phyloP scores from a whole-genome alignment of 2,113 vertebrate species.

The Columba janthina region DNA sequence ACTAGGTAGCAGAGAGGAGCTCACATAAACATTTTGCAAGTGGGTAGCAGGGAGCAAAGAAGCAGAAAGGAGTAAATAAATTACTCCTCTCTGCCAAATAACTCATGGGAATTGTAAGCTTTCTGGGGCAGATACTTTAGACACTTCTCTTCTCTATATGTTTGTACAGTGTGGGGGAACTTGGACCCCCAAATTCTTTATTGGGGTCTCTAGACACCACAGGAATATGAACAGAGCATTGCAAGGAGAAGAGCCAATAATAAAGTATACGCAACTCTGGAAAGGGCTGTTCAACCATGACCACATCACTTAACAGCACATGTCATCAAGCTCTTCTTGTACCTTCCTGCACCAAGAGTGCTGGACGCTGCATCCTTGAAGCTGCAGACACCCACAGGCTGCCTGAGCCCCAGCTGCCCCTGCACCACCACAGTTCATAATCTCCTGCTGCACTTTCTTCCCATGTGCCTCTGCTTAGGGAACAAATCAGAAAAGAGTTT shows the following conservation, averaged over 20 bases:
- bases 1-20: background rate
- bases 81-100: background rate
- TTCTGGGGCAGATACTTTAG: background rate
- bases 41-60: constrained; percentile 4
- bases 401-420: background rate
- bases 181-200: background rate
- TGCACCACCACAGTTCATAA: rapidly evolving
- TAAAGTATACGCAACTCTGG: background rate
- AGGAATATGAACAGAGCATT: background rate
- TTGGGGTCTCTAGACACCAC: background rate
- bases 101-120: background rate
- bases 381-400: background rate
- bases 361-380: background rate
- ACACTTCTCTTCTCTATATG: background rate
- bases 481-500: background rate
- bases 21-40: constrained; percentile 18
- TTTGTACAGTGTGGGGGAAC: background rate
- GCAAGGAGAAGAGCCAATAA: background rate
- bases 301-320: rapidly evolving
- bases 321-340: rapidly evolving
- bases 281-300: background rate
- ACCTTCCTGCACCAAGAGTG: background rate
- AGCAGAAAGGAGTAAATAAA: constrained; percentile 26
- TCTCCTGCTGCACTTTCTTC: background rate
- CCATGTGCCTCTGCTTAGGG: background rate